Conservation (phyloP, 2,888 invertebrate species). For the Chrysolina oricalcia region DNA sequence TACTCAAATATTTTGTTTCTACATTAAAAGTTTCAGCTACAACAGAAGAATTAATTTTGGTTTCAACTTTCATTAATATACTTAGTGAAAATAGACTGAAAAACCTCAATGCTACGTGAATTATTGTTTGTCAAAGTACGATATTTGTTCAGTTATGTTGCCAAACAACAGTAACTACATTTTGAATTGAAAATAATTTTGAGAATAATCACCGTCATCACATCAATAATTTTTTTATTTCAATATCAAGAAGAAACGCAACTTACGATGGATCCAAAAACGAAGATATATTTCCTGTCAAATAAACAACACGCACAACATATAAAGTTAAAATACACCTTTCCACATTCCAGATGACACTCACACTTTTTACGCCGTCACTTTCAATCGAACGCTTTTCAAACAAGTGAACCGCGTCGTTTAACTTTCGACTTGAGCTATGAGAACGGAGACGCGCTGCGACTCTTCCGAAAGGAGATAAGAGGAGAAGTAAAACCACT, state of each 20-base stretch:
- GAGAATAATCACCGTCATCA: neutral
- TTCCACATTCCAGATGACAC: constrained; percentile 9
- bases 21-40: too few relatives aligned
- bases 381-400: constrained; percentile 18
- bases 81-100: too few relatives aligned
- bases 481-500: constrained; percentile 50
- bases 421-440: constrained; percentile 9
- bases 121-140: too few relatives aligned
- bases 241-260: neutral
- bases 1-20: too few relatives aligned
- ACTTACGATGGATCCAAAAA: neutral
- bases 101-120: too few relatives aligned
- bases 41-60: too few relatives aligned
- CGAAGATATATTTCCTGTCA: neutral
- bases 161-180: neutral
- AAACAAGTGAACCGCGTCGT: constrained; percentile 16
- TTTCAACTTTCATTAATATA: too few relatives aligned
- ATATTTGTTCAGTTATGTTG: too few relatives aligned
- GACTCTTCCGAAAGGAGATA: constrained; percentile 38
- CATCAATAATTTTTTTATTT: neutral
- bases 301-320: neutral
- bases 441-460: constrained; percentile 12
- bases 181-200: neutral
- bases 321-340: neutral
- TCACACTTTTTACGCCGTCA: constrained; percentile 18